Percentiles rank a stretch among this genome's conserved stretches.
These are phyloP conservation scores for Shinisaurus crocodilurus DNA, from an alignment of 2,113 vertebrate species.

Conservation along the genomic window DNA sequence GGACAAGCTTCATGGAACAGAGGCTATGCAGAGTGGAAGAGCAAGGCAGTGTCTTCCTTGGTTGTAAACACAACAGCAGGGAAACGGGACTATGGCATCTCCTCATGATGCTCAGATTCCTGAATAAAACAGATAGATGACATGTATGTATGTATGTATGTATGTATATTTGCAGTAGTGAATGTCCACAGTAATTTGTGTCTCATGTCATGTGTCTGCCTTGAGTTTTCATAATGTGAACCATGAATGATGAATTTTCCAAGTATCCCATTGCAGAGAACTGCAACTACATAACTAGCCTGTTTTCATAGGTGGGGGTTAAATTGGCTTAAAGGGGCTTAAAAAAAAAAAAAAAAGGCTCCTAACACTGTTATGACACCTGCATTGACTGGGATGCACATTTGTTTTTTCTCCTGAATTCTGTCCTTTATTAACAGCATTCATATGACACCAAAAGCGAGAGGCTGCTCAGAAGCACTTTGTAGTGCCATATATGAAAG, in stretches of 20 bases:
- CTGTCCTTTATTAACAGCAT: background rate
- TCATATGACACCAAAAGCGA: background rate
- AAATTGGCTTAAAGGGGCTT: too few relatives aligned
- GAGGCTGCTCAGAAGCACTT: background rate
- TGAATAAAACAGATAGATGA: too few relatives aligned
- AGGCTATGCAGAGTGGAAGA: background rate
- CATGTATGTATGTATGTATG: too few relatives aligned
- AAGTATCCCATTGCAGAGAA: background rate
- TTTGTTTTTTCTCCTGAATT: background rate
- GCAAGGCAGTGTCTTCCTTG: background rate
- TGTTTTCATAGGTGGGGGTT: too few relatives aligned
- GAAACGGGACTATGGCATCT: background rate
- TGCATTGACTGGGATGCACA: background rate
- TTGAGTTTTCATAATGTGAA: background rate
- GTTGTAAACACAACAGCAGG: too few relatives aligned
- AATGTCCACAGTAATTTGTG: background rate
- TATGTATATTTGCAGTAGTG: too few relatives aligned
- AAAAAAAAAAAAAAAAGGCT: background rate
- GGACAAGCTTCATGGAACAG: background rate
- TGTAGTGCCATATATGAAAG: background rate
- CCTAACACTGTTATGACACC: background rate
- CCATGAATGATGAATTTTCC: background rate
- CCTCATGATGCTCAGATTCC: background rate
- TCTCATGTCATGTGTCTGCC: background rate
- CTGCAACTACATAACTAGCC: background rate